Conservation (phyloP, 2,888 invertebrate species). For the Spisula solida region DNA sequence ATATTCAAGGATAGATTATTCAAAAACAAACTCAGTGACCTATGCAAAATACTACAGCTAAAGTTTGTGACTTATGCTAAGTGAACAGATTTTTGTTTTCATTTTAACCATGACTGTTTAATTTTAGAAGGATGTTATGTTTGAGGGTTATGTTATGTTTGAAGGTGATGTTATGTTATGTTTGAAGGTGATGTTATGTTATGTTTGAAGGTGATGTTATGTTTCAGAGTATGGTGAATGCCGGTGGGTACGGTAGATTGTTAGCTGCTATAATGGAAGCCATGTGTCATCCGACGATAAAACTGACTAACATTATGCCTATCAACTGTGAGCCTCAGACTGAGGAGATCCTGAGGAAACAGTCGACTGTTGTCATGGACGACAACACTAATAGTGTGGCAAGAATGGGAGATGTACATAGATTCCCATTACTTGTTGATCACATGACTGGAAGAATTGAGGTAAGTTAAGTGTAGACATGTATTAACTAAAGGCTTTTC, state of each 20-base stretch:
- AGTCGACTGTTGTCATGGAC: slow-evolving; percentile 83
- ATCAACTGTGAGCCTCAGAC: slow-evolving; percentile 89
- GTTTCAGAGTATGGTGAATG: slow-evolving; percentile 76
- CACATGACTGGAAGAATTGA: slow-evolving; percentile 92
- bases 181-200: no score
- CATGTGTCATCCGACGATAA: slow-evolving; percentile 93
- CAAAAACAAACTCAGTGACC: no score
- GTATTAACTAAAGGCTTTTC: no score
- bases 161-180: no score
- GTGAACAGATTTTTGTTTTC: no score
- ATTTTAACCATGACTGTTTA: no score
- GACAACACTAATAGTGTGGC: slow-evolving; percentile 88
- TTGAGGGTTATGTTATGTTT: no score
- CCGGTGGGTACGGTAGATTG: slow-evolving; percentile 89
- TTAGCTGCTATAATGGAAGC: slow-evolving; percentile 95
- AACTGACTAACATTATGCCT: slow-evolving; percentile 93
- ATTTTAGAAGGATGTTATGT: no score
- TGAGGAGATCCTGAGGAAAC: slow-evolving; percentile 84
- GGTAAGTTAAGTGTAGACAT: slow-evolving; percentile 79
- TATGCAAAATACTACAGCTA: no score
- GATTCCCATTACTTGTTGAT: slow-evolving; percentile 93
- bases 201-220: no score
- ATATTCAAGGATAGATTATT: no score
- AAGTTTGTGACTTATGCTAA: no score
- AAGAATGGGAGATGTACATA: slow-evolving; percentile 91